These are phyloP conservation scores for Drosophila incognita DNA, from an alignment of 2,888 invertebrate species.

Conservation along the genomic window DNA sequence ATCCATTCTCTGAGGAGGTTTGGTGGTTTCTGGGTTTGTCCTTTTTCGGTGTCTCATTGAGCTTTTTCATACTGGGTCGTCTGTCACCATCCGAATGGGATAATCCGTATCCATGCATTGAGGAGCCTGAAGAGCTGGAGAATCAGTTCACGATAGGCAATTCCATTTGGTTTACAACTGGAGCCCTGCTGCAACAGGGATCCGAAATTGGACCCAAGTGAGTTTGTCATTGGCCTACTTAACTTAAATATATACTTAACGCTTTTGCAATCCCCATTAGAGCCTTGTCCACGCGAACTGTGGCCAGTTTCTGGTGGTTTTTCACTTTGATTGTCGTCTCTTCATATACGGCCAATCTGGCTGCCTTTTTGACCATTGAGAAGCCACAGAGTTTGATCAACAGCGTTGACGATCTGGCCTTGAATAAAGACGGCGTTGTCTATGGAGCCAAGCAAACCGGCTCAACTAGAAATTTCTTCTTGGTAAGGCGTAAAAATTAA, in stretches of 20 bases:
- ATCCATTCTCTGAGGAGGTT: slow-evolving; percentile 93
- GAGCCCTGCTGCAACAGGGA: slow-evolving; percentile 94
- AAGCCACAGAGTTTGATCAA: slow-evolving; percentile 89
- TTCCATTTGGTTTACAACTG: slow-evolving; percentile 95
- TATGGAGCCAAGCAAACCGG: slow-evolving; percentile 94
- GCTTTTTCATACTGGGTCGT: slow-evolving; percentile 92
- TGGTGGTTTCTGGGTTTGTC: slow-evolving; percentile 92
- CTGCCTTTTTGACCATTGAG: slow-evolving; percentile 95
- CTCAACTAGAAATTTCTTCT: slow-evolving; percentile 95
- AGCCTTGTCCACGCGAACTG: slow-evolving; percentile 93
- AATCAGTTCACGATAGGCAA: slow-evolving; percentile 94
- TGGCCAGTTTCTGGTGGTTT: slow-evolving; percentile 95
- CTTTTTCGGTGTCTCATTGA: slow-evolving; percentile 91
- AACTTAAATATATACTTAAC: not conserved
- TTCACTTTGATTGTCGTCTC: slow-evolving; percentile 92
- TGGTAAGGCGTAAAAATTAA: slow-evolving; percentile 86
- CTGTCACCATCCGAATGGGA: slow-evolving; percentile 95
- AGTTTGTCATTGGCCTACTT: slow-evolving; percentile 72
- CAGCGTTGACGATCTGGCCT: slow-evolving; percentile 92
- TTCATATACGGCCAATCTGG: slow-evolving; percentile 96
- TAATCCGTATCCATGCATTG: slow-evolving; percentile 93
- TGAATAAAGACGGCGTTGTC: slow-evolving; percentile 90
- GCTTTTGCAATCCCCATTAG: slow-evolving; percentile 84
- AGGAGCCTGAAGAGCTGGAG: slow-evolving; percentile 92
- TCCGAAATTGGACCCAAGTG: slow-evolving; percentile 95